Evolutionary conservation across 2,888 invertebrate genomes (phyloP).

Genomic region (Cheiracanthium punctorium): DNA sequence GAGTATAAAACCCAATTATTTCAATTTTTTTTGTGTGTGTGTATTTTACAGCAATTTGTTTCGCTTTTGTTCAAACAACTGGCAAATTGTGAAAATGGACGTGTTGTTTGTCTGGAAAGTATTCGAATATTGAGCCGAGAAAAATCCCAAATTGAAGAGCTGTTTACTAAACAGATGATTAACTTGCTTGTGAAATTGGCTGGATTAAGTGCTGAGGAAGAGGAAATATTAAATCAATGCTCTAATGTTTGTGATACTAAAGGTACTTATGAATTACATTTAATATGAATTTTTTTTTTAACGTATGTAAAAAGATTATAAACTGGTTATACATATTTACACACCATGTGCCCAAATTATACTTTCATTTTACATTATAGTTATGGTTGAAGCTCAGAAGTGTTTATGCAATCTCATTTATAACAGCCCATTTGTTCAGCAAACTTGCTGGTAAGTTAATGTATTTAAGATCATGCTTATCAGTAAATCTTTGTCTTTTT

Average conservation of each 20-base stretch:
- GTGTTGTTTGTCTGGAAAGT: constrained; percentile 80
- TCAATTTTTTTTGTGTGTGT: too few species aligned
- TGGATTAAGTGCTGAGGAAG: constrained; percentile 76
- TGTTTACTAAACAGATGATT: constrained; percentile 83
- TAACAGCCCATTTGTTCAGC: constrained; percentile 82
- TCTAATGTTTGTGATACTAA: constrained; percentile 68
- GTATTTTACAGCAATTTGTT: constrained; percentile 77
- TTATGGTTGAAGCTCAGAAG: constrained; percentile 87
- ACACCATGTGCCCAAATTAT: too few species aligned
- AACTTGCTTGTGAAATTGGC: constrained; percentile 83
- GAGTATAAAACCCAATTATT: too few species aligned
- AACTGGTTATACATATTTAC: too few species aligned
- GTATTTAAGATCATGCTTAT: too few species aligned
- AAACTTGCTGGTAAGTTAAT: constrained; percentile 78
- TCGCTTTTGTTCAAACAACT: constrained; percentile 73
- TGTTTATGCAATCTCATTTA: constrained; percentile 91
- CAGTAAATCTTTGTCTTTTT: too few species aligned
- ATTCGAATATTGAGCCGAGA: constrained; percentile 86
- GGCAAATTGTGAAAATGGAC: constrained; percentile 76
- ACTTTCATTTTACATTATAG: constrained; percentile 77
- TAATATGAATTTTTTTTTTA: too few species aligned
- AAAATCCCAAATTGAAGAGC: constrained; percentile 82
- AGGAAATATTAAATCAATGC: constrained; percentile 71
- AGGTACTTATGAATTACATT: constrained; percentile 47
- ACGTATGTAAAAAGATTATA: too few species aligned